Evolutionary conservation across 2,888 invertebrate genomes (phyloP).

Genomic region (Bugulina stolonifera): DNA sequence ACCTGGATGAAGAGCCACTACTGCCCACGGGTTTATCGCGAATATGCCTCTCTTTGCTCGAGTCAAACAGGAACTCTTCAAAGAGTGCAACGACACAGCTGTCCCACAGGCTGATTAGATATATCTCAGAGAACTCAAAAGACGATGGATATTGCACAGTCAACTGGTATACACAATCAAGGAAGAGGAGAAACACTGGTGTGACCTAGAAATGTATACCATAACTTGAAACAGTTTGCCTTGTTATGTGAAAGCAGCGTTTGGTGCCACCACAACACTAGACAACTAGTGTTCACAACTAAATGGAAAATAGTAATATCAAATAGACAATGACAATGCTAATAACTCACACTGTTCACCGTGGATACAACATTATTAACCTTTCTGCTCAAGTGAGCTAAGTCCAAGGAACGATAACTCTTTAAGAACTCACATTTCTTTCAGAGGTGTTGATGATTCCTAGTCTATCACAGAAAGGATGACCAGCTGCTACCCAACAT

Average conservation of each 20-base stretch:
- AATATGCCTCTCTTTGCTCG: slow-evolving; percentile 72
- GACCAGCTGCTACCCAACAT: slow-evolving; percentile 89
- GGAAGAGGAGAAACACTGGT: slow-evolving; percentile 80
- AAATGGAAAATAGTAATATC: too few relatives aligned
- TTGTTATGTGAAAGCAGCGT: too few relatives aligned
- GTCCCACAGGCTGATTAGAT: slow-evolving; percentile 87
- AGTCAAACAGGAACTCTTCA: slow-evolving; percentile 87
- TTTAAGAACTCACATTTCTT: slow-evolving; percentile 29
- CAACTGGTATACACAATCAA: slow-evolving; percentile 91
- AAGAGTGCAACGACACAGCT: slow-evolving; percentile 78
- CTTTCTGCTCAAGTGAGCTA: too few relatives aligned
- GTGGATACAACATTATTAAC: too few relatives aligned
- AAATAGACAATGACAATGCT: too few relatives aligned
- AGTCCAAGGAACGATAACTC: too few relatives aligned
- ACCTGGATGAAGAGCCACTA: too few relatives aligned
- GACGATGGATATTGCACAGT: slow-evolving; percentile 77
- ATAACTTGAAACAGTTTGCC: too few relatives aligned
- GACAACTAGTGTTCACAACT: too few relatives aligned
- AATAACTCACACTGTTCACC: too few relatives aligned
- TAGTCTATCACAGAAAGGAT: slow-evolving; percentile 68
- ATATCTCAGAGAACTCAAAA: slow-evolving; percentile 87
- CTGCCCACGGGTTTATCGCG: too few relatives aligned
- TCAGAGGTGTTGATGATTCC: slow-evolving; percentile 38
- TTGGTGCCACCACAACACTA: too few relatives aligned
- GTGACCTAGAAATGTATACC: slow-evolving; percentile 42